phyloP scores from a whole-genome alignment of 2,888 invertebrate genomes.

The Eilema depressum region DNA sequence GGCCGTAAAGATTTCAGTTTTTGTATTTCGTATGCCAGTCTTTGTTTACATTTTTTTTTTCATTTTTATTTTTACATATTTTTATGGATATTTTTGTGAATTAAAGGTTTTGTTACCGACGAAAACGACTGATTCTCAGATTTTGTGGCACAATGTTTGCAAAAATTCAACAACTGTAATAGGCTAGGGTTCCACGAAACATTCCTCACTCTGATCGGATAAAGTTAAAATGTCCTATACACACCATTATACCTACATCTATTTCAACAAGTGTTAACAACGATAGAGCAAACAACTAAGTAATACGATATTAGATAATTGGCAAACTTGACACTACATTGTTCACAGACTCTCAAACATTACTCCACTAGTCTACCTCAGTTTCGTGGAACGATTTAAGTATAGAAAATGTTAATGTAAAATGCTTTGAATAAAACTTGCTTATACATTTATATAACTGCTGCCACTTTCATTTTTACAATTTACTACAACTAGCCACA shows the following conservation, averaged over 20 bases:
- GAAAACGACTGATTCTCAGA: neutral
- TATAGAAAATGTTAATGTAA: conserved; percentile 30
- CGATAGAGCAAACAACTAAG: conserved; percentile 30
- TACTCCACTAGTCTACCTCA: conserved; percentile 19
- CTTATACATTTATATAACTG: neutral
- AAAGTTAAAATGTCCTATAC: conserved; percentile 43
- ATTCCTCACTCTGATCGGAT: conserved; percentile 9
- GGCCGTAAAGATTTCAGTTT: too few species aligned
- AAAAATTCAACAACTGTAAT: neutral
- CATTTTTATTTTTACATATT: too few species aligned
- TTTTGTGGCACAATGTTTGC: conserved; percentile 48
- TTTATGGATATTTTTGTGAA: too few species aligned
- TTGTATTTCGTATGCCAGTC: too few species aligned
- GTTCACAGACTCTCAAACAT: conserved; percentile 21
- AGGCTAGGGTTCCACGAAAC: conserved; percentile 43
- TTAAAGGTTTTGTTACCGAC: neutral
- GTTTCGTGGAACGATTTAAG: conserved; percentile 44
- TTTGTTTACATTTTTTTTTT: too few species aligned
- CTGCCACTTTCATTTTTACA: too few species aligned
- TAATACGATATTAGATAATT: conserved; percentile 49
- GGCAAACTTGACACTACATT: conserved; percentile 45
- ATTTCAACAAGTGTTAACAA: conserved; percentile 48
- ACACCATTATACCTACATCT: conserved; percentile 33
- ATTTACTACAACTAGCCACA: too few species aligned
- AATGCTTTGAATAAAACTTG: conserved; percentile 6